These are phyloP conservation scores for Microplitis mediator DNA, from an alignment of 1,140 invertebrate species.

Conservation along the genomic window DNA sequence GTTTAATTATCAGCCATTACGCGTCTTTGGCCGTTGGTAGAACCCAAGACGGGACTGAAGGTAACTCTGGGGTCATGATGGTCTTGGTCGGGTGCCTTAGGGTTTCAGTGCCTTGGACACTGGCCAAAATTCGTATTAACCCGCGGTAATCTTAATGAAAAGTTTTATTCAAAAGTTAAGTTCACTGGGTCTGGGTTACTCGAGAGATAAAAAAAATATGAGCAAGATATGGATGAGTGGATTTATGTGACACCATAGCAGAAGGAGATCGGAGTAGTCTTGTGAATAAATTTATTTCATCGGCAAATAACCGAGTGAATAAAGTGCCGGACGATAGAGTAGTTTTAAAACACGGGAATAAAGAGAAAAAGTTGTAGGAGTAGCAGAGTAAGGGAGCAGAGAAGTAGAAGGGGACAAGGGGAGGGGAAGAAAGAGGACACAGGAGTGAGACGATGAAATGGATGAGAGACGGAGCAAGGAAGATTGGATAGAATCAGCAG, in stretches of 20 bases:
- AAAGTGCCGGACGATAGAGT: too few species aligned
- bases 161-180: constrained; percentile 22
- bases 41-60: too few species aligned
- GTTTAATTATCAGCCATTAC: too few species aligned
- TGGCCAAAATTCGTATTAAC: constrained; percentile 32
- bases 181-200: constrained; percentile 14
- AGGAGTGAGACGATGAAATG: constrained; percentile 27
- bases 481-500: constrained; percentile 61
- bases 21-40: too few species aligned
- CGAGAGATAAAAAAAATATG: too few species aligned
- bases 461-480: constrained; percentile 35
- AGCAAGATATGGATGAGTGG: too few species aligned
- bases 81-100: background rate
- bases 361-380: background rate
- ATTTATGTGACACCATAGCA: too few species aligned
- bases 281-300: too few species aligned
- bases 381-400: background rate
- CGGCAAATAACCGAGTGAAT: too few species aligned
- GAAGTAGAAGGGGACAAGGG: constrained; percentile 4
- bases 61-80: too few species aligned
- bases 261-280: too few species aligned
- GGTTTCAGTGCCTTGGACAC: constrained; percentile 33
- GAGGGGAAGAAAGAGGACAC: constrained; percentile 18
- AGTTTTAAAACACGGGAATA: background rate
- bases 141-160: constrained; percentile 36